Conservation (phyloP, 37 sponge, comb jelly and placozoan genomes). For the Diacarnus erythraeanus region DNA sequence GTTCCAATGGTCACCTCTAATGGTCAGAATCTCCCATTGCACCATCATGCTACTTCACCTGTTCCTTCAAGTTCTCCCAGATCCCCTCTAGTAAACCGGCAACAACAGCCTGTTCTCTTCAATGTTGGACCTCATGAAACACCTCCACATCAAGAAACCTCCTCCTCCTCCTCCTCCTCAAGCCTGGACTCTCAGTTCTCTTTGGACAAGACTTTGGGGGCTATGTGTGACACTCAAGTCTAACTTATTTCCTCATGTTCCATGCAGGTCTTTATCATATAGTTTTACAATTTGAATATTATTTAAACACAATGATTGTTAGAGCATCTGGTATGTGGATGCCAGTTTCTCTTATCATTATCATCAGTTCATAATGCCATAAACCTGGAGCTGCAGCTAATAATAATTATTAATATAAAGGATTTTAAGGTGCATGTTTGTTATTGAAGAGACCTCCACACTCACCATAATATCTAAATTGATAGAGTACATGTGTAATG, state of each 20-base stretch:
- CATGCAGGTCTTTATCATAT: too few species aligned
- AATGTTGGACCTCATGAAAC: too few species aligned
- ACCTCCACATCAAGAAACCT: too few species aligned
- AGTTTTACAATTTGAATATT: too few species aligned
- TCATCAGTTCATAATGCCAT: neutral
- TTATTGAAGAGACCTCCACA: neutral
- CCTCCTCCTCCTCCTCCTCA: too few species aligned
- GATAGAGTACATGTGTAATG: neutral
- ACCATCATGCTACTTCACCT: neutral
- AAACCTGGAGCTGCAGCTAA: neutral
- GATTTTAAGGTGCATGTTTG: neutral
- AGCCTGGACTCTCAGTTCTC: too few species aligned
- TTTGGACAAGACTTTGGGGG: conserved; percentile 23
- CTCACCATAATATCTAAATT: neutral
- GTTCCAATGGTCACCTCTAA: neutral
- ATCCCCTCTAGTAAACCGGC: neutral
- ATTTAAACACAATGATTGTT: too few species aligned
- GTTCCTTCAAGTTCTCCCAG: neutral
- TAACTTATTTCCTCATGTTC: too few species aligned
- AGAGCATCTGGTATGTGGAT: neutral
- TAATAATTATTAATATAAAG: neutral
- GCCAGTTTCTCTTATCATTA: neutral
- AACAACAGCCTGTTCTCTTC: neutral
- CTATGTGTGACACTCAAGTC: neutral
- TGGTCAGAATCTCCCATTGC: neutral